Conservation (phyloP, 2,113 vertebrate genomes). For the Nothobranchius furzeri region DNA sequence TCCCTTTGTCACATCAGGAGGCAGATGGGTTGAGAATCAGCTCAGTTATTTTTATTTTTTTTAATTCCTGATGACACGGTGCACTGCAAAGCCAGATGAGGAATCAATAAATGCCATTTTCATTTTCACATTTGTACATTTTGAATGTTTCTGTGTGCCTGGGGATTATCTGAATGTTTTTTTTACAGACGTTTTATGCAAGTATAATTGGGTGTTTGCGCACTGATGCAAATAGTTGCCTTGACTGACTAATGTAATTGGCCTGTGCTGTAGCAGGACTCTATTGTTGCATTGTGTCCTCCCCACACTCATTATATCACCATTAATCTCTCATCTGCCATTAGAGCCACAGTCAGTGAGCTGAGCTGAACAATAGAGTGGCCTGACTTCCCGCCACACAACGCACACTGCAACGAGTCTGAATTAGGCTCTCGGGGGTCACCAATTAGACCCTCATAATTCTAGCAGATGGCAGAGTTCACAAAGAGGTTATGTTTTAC, state of each 20-base stretch:
- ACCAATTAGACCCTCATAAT: slow-evolving; percentile 66
- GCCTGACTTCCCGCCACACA: slow-evolving; percentile 47
- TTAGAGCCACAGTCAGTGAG: slow-evolving; percentile 68
- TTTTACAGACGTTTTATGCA: slow-evolving; percentile 15
- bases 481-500: slow-evolving; percentile 59
- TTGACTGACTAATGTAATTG: slow-evolving; percentile 60
- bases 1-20: slow-evolving; percentile 60
- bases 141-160: slow-evolving; percentile 13
- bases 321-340: slow-evolving; percentile 71
- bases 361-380: slow-evolving; percentile 48
- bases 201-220: slow-evolving; percentile 12
- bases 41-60: slow-evolving; percentile 53
- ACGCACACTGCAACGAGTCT: slow-evolving; percentile 56
- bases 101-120: slow-evolving; percentile 45
- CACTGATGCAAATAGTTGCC: slow-evolving; percentile 29
- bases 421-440: slow-evolving; percentile 72
- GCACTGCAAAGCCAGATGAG: slow-evolving; percentile 21
- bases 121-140: slow-evolving; percentile 17
- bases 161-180: slow-evolving; percentile 6
- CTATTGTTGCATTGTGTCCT: slow-evolving; percentile 63
- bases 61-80: slow-evolving; percentile 19
- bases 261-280: slow-evolving; percentile 34
- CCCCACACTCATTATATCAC: slow-evolving; percentile 66
- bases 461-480: slow-evolving; percentile 65
- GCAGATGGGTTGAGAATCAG: slow-evolving; percentile 52